phyloP scores from a whole-genome alignment of 2,888 invertebrate genomes.

The Ennomos fuscantarius region DNA sequence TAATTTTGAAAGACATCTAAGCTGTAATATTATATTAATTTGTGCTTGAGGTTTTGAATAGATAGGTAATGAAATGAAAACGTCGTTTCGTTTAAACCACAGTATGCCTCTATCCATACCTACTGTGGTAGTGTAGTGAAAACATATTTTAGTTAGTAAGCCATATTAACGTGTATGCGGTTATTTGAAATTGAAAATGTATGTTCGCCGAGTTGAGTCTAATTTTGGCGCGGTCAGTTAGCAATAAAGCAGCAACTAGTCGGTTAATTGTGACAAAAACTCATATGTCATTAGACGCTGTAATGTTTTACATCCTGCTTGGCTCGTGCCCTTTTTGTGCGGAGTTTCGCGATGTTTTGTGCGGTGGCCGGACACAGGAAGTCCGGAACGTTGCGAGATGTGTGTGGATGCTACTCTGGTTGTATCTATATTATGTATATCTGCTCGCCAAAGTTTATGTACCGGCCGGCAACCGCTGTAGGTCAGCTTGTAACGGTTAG shows the following conservation, averaged over 20 bases:
- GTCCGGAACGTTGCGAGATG: constrained; percentile 60
- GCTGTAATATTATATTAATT: no score
- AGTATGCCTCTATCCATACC: no score
- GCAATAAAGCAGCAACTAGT: constrained; percentile 48
- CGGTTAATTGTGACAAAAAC: constrained; percentile 39
- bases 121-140: background rate
- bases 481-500: constrained; percentile 6
- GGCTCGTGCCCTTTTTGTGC: constrained; percentile 56
- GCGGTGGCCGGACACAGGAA: constrained; percentile 60
- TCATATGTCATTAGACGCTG: constrained; percentile 52
- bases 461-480: constrained; percentile 27
- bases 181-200: constrained; percentile 12
- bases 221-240: constrained; percentile 45
- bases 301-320: constrained; percentile 60
- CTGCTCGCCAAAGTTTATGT: constrained; percentile 11
- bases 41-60: no score
- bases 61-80: no score
- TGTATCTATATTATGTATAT: constrained; percentile 38
- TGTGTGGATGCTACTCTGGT: constrained; percentile 41
- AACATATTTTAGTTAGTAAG: background rate
- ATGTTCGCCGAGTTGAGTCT: constrained; percentile 26
- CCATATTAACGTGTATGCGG: constrained; percentile 2
- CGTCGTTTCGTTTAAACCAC: no score
- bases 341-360: constrained; percentile 63
- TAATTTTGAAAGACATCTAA: constrained; percentile 7